phyloP scores from a whole-genome alignment of 2,113 vertebrate species.

The Catharus fuscescens region DNA sequence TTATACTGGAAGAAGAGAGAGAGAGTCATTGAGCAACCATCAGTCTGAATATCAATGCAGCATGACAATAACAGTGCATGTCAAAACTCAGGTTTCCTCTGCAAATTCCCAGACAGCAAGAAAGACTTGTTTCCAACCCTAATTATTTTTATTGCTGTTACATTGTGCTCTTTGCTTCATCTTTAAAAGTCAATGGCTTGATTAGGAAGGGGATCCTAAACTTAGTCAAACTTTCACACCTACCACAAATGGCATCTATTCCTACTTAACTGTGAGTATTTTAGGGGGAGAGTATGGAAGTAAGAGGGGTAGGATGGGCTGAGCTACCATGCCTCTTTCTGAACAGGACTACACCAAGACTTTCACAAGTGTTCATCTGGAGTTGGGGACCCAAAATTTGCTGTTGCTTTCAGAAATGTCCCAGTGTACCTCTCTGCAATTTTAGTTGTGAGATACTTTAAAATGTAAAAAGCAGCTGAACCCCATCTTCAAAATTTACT shows the following conservation, averaged over 20 bases:
- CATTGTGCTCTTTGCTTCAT: neutral
- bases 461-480: neutral
- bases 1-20: neutral
- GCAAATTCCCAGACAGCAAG: constrained; percentile 9
- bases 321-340: neutral
- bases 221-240: neutral
- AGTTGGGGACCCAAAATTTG: neutral
- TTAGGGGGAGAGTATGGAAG: neutral
- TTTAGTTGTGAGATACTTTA: neutral
- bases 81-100: constrained; percentile 32
- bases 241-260: neutral
- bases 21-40: neutral
- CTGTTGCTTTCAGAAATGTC: neutral
- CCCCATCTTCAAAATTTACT: neutral
- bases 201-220: neutral
- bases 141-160: constrained; percentile 32
- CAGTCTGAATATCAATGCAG: constrained; percentile 48
- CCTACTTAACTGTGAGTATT: neutral
- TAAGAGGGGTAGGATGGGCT: neutral
- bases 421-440: accelerated
- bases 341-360: neutral
- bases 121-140: neutral
- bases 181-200: constrained; percentile 18
- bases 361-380: neutral
- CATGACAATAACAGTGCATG: neutral